phyloP scores from a whole-genome alignment of 2,797 vertebrate species.

The Periparus ater region DNA sequence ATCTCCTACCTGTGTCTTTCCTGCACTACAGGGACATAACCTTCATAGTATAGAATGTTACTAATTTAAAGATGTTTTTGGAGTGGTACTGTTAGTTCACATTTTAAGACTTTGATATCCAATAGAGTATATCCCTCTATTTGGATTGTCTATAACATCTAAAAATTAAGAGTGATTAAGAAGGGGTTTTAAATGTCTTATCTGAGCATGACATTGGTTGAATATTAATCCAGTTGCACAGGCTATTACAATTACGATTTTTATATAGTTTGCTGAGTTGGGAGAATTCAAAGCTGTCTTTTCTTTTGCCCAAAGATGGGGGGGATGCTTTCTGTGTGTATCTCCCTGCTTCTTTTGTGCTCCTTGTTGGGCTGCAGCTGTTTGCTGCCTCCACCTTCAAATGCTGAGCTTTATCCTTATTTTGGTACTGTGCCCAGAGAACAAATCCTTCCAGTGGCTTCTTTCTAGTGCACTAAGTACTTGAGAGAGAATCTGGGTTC shows the following conservation, averaged over 20 bases:
- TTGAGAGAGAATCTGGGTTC: neutral
- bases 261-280: neutral
- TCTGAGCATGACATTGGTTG: neutral
- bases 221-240: neutral
- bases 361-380: neutral
- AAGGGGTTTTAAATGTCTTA: neutral
- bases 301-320: neutral
- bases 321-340: neutral
- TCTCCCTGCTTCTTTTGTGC: neutral
- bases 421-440: neutral
- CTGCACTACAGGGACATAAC: neutral
- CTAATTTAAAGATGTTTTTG: neutral
- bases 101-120: neutral
- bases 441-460: neutral
- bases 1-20: neutral
- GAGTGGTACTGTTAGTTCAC: neutral
- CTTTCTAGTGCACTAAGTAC: neutral
- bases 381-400: neutral
- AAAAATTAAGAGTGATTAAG: neutral
- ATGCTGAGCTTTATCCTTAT: neutral
- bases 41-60: neutral
- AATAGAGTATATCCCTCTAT: neutral
- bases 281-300: neutral
- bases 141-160: neutral
- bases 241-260: neutral